Evolutionary conservation across 2,113 vertebrate species (phyloP).

Genomic region (Athene cunicularia): DNA sequence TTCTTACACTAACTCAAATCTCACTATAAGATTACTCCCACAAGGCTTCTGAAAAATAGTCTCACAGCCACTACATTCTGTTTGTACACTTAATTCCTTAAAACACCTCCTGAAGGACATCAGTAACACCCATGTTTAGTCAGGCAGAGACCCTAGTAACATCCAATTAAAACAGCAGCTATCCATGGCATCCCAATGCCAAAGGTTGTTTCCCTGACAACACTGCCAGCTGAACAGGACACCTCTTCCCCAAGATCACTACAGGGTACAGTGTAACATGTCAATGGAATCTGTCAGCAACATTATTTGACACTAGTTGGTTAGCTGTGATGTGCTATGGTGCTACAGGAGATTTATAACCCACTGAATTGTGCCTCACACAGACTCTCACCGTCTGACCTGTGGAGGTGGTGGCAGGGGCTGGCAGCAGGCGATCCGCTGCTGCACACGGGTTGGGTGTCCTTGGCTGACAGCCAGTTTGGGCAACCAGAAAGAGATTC

Average conservation of each 20-base stretch:
- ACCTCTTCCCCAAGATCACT: neutral
- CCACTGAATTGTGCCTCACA: accelerated
- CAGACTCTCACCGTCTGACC: accelerated
- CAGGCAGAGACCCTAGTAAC: neutral
- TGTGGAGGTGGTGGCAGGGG: neutral
- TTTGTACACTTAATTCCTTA: neutral
- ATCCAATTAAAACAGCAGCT: accelerated
- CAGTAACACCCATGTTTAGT: neutral
- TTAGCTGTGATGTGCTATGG: too few relatives aligned
- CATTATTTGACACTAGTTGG: accelerated
- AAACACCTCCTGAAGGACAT: neutral
- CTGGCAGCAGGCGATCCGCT: too few relatives aligned
- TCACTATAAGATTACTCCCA: neutral
- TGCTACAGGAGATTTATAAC: neutral
- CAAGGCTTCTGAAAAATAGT: neutral
- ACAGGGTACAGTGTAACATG: accelerated
- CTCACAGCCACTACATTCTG: neutral
- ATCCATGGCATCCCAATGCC: neutral
- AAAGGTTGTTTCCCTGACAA: neutral
- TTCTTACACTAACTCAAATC: neutral
- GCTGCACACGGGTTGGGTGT: neutral
- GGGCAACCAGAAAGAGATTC: neutral
- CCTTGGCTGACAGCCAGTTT: accelerated
- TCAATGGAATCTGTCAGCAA: accelerated
- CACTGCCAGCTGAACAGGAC: accelerated